Evolutionary conservation across 1,140 invertebrate species (phyloP).

Genomic region (Goniozus legneri): DNA sequence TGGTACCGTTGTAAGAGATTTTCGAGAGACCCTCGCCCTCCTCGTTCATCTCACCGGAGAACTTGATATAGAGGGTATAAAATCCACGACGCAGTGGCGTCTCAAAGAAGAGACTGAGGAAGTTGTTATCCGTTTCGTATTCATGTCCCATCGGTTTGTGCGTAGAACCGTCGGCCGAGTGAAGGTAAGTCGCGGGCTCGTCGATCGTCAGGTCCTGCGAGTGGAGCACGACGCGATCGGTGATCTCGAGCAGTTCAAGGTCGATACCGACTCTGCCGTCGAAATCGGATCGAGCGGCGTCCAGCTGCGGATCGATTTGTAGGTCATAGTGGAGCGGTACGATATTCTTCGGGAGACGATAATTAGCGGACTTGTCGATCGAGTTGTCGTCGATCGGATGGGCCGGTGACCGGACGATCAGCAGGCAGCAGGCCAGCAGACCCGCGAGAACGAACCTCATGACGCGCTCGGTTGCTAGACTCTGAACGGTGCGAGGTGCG

Average conservation of each 20-base stretch:
- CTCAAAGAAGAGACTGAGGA: background rate
- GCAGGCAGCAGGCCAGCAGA: background rate
- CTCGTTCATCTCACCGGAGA: background rate
- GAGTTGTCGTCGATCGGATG: background rate
- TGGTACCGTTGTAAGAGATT: slow-evolving; percentile 39
- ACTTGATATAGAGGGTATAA: background rate
- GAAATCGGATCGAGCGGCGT: slow-evolving; percentile 14
- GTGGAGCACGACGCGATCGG: slow-evolving; percentile 16
- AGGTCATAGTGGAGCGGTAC: slow-evolving; percentile 17
- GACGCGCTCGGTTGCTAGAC: too few relatives aligned
- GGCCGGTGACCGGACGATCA: background rate
- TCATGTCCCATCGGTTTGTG: background rate
- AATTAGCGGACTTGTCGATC: slow-evolving; percentile 25
- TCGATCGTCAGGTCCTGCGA: slow-evolving; percentile 10
- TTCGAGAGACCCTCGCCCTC: background rate
- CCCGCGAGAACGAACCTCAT: background rate
- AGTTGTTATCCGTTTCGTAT: background rate
- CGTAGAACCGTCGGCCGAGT: background rate
- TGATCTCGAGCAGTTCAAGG: slow-evolving; percentile 3
- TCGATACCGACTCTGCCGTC: slow-evolving; percentile 9
- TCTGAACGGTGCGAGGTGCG: too few relatives aligned
- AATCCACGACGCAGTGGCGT: background rate
- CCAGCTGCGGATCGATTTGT: slow-evolving; percentile 9
- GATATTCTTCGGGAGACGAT: slow-evolving; percentile 12
- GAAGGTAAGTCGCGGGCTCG: background rate